Percentiles rank a stretch among this genome's conserved stretches.
Evolutionary conservation across 2,113 vertebrate genomes (phyloP).

Genomic region (Oxyura jamaicensis): DNA sequence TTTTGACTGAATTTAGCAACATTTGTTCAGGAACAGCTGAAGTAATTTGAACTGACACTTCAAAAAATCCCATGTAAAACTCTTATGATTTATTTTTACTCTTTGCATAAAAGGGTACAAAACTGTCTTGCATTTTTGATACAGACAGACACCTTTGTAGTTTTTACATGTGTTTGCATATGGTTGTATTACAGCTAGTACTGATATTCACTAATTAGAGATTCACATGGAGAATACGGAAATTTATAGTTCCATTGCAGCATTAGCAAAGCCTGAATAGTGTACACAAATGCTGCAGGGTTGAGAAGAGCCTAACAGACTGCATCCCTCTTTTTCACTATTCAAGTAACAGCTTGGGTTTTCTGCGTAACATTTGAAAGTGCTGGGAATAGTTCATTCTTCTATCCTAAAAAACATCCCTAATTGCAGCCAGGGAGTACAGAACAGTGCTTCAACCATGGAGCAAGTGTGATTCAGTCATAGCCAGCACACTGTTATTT

Average conservation of each 20-base stretch:
- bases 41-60: background rate
- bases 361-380: background rate
- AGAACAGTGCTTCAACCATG: background rate
- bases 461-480: background rate
- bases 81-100: background rate
- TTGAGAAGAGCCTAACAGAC: background rate
- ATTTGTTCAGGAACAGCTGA: background rate
- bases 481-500: background rate
- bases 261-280: background rate
- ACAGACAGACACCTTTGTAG: background rate
- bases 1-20: background rate
- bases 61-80: background rate
- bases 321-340: fast-evolving
- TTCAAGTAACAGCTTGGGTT: background rate
- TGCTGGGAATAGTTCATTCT: background rate
- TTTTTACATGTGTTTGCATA: background rate
- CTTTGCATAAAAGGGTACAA: background rate
- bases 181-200: background rate
- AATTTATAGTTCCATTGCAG: background rate
- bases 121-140: background rate
- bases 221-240: background rate
- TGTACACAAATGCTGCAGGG: background rate
- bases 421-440: background rate
- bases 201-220: background rate
- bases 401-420: background rate